These are phyloP conservation scores for Muscidifurax raptorellus DNA, from an alignment of 1,140 invertebrate species.

Conservation along the genomic window DNA sequence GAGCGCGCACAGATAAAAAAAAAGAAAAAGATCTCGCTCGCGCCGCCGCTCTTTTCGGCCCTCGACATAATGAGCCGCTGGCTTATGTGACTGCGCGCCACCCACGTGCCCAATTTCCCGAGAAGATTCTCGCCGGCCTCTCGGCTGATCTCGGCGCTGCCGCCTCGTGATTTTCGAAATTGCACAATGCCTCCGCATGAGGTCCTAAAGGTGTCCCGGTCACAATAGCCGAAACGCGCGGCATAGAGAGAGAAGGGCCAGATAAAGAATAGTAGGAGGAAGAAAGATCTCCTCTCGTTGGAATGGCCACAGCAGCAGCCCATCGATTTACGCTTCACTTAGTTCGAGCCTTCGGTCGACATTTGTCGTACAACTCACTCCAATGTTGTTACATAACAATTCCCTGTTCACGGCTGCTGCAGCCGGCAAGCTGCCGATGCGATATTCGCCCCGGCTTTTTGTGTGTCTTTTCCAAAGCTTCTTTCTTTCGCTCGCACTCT, in stretches of 20 bases:
- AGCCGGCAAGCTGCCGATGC: constrained; percentile 53
- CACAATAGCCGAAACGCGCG: constrained; percentile 62
- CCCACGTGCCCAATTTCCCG: constrained; percentile 65
- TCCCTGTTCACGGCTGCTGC: constrained; percentile 55
- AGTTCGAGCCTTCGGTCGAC: constrained; percentile 70
- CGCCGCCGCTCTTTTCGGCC: constrained; percentile 5
- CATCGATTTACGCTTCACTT: constrained; percentile 73
- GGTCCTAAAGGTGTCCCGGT: constrained; percentile 69
- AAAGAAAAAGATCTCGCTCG: neutral
- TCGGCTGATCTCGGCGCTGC: constrained; percentile 19
- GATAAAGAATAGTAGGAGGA: neutral
- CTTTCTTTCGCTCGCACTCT: neutral
- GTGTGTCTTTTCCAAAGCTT: constrained; percentile 9
- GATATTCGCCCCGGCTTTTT: constrained; percentile 7
- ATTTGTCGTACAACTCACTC: constrained; percentile 75
- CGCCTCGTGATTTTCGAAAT: constrained; percentile 55
- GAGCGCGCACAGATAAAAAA: neutral
- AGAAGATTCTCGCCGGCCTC: constrained; percentile 56
- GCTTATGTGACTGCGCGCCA: constrained; percentile 55
- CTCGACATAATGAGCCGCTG: constrained; percentile 9
- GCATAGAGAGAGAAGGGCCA: constrained; percentile 30
- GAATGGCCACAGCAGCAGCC: constrained; percentile 56
- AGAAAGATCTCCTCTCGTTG: constrained; percentile 53
- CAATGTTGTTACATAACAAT: constrained; percentile 73
- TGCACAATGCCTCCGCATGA: constrained; percentile 72